These are phyloP conservation scores for Brachionus sp. DNA, from an alignment of 1,140 invertebrate species.

Conservation along the genomic window DNA sequence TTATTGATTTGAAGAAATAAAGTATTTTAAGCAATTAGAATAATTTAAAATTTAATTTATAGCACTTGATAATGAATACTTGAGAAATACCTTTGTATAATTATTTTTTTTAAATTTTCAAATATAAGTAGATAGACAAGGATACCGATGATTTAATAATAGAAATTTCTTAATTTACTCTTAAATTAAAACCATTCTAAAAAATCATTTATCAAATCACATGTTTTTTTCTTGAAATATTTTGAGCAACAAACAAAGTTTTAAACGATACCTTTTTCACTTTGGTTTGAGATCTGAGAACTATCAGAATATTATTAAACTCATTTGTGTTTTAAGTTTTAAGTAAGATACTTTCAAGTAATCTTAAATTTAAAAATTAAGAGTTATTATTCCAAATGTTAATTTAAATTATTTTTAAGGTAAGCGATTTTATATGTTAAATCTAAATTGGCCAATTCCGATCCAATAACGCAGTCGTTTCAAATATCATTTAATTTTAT, in stretches of 20 bases:
- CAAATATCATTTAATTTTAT: not conserved
- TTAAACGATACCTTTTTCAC: not conserved
- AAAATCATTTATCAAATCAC: not conserved
- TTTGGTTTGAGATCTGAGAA: not conserved
- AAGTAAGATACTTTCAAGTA: not conserved
- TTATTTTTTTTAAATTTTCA: not conserved
- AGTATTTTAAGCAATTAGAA: not conserved
- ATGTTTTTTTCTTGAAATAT: not conserved
- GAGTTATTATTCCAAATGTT: not conserved
- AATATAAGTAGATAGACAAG: not conserved
- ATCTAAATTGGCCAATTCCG: not conserved
- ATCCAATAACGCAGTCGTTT: not conserved
- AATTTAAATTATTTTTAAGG: not conserved
- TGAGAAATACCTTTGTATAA: not conserved
- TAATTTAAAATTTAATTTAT: not conserved
- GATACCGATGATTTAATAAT: not conserved
- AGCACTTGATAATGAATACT: not conserved
- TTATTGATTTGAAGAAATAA: not conserved
- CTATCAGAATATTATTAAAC: not conserved
- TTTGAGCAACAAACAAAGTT: not conserved
- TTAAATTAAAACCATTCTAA: not conserved
- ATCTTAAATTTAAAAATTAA: not conserved
- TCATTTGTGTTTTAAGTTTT: not conserved
- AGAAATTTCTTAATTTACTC: not conserved
- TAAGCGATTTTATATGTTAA: not conserved